A percentile compares a stretch with the other conserved stretches of the same genome.
Conservation (phyloP, 2,888 invertebrate species). For the Odontocerum albicorne region DNA sequence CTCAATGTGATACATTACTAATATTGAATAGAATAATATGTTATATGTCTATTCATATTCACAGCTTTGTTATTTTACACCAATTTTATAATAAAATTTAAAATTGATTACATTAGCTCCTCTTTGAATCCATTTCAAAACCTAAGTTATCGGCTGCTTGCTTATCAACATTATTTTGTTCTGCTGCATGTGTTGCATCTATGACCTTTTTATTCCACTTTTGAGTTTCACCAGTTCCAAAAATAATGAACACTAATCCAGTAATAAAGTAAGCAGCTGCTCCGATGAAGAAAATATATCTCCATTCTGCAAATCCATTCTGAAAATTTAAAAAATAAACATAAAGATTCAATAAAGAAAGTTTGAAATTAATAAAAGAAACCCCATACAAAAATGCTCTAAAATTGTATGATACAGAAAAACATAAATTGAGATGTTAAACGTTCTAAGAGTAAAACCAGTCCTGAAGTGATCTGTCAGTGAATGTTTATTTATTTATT, state of each 20-base stretch:
- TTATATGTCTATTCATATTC: too few species aligned
- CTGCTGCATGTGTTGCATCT: background rate
- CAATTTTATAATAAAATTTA: too few species aligned
- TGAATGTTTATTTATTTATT: background rate
- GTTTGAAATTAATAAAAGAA: too few species aligned
- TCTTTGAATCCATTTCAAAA: constrained; percentile 22
- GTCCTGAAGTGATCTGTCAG: background rate
- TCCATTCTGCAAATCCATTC: constrained; percentile 79
- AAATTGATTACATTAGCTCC: too few species aligned
- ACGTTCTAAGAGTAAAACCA: constrained; percentile 1
- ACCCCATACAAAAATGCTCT: too few species aligned
- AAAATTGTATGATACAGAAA: background rate
- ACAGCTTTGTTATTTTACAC: too few species aligned
- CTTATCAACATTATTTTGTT: background rate
- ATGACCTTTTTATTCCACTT: constrained; percentile 60
- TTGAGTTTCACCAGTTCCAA: constrained; percentile 72
- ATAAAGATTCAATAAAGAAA: constrained; percentile 18
- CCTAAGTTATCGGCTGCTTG: constrained; percentile 15
- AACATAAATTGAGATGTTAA: background rate
- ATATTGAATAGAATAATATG: too few species aligned
- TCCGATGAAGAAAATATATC: constrained; percentile 72
- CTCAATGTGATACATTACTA: too few species aligned
- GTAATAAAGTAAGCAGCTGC: constrained; percentile 69
- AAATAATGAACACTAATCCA: constrained; percentile 68
- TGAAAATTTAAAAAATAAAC: constrained; percentile 44